phyloP scores from a whole-genome alignment of 2,113 vertebrate species.

The Chaetorhynchus papuensis region DNA sequence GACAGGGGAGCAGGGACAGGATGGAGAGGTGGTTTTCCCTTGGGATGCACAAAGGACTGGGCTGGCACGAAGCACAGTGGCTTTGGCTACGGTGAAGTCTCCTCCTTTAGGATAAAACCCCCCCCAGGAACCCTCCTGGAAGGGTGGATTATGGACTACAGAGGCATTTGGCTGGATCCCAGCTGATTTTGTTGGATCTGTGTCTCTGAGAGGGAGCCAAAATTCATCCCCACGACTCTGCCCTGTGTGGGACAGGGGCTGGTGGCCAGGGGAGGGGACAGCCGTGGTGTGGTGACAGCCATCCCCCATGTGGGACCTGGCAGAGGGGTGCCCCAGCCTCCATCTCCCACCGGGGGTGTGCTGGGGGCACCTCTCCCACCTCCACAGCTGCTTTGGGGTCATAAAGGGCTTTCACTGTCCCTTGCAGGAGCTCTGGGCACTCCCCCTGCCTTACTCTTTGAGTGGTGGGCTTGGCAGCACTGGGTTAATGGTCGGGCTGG shows the following conservation, averaged over 20 bases:
- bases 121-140: not conserved
- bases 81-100: not conserved
- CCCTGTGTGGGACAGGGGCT: not conserved
- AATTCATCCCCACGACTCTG: not conserved
- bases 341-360: fast-evolving
- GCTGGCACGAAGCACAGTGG: not conserved
- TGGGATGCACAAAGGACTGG: not conserved
- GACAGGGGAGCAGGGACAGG: not conserved
- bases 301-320: fast-evolving
- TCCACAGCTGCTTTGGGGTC: not conserved
- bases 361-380: not conserved
- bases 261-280: not conserved
- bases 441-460: fast-evolving
- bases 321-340: not conserved
- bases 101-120: not conserved
- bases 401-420: not conserved
- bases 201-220: not conserved
- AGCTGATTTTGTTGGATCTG: not conserved
- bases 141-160: not conserved
- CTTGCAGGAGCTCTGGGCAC: not conserved
- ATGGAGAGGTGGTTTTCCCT: not conserved
- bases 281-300: fast-evolving
- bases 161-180: not conserved
- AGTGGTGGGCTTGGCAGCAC: not conserved
- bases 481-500: not conserved